Evolutionary conservation across 1,140 invertebrate genomes (phyloP).

Genomic region (Rhyzopertha dominica): DNA sequence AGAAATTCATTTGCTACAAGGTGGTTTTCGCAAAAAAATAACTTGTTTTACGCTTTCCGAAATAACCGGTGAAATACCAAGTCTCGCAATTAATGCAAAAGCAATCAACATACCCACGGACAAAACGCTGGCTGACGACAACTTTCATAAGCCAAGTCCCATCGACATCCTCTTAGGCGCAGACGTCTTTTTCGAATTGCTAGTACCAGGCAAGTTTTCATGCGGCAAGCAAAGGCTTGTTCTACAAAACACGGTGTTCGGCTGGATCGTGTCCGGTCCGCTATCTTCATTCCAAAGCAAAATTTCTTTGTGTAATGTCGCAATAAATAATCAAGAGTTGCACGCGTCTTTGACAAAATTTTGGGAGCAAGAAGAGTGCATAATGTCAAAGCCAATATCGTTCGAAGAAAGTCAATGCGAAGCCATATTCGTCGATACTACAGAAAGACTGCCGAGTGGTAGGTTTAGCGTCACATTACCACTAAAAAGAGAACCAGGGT

Average conservation of each 20-base stretch:
- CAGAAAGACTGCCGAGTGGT: conserved; percentile 8
- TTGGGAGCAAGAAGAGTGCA: conserved; percentile 32
- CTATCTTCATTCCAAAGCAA: too few species aligned
- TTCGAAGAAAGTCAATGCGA: conserved; percentile 20
- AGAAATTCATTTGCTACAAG: conserved; percentile 2
- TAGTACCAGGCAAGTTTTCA: conserved; percentile 1
- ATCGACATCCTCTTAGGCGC: conserved; percentile 11
- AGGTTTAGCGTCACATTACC: conserved; percentile 22
- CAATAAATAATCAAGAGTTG: conserved; percentile 9
- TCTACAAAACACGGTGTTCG: neutral
- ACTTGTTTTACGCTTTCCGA: conserved; percentile 6
- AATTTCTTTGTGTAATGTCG: conserved; percentile 2
- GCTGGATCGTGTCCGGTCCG: too few species aligned
- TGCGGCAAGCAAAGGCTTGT: neutral
- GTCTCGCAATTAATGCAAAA: neutral
- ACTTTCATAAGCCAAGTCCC: conserved; percentile 1
- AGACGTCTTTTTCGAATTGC: neutral
- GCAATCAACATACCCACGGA: neutral
- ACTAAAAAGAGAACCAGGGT: conserved; percentile 17
- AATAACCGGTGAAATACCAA: conserved; percentile 6
- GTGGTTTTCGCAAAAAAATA: neutral
- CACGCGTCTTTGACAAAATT: conserved; percentile 19
- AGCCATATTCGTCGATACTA: conserved; percentile 14
- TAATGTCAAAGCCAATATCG: conserved; percentile 2
- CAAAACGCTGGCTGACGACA: neutral